Evolutionary conservation across 2,797 vertebrate genomes (phyloP).

Genomic region (Natrix natrix): DNA sequence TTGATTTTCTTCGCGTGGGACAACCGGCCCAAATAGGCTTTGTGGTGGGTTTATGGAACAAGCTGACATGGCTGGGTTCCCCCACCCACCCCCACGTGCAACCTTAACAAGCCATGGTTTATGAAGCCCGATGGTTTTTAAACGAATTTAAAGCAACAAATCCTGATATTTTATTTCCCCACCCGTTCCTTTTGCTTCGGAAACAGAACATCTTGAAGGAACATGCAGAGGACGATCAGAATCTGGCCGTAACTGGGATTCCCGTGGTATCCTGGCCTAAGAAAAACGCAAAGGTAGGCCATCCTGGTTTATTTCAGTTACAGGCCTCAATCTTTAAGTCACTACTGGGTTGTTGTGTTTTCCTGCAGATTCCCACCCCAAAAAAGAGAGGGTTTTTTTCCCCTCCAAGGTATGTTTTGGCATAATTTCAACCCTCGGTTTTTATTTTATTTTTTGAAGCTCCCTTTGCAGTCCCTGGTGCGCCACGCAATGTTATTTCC

Average conservation of each 20-base stretch:
- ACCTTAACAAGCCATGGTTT: background rate
- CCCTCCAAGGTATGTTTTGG: background rate
- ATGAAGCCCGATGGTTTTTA: background rate
- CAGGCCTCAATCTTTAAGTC: background rate
- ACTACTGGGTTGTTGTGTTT: too few species aligned
- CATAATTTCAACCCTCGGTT: background rate
- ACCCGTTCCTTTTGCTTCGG: constrained; percentile 27
- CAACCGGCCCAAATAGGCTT: background rate
- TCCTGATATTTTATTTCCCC: background rate
- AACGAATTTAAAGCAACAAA: background rate
- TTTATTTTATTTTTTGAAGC: background rate
- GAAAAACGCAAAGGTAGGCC: constrained; percentile 86
- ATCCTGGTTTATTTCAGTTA: background rate
- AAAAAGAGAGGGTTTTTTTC: background rate
- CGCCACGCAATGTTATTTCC: rapidly evolving
- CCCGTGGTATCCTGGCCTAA: constrained; percentile 93
- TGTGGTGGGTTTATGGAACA: background rate
- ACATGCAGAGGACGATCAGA: constrained; percentile 89
- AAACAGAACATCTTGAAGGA: constrained; percentile 89
- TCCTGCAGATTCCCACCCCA: too few species aligned
- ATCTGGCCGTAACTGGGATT: constrained; percentile 86
- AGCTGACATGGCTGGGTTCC: background rate
- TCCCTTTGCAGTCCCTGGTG: background rate
- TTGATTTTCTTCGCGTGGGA: background rate
- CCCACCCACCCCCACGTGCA: background rate